Evolutionary conservation across 1,140 invertebrate genomes (phyloP).

Genomic region (Campoletis sonorensis): DNA sequence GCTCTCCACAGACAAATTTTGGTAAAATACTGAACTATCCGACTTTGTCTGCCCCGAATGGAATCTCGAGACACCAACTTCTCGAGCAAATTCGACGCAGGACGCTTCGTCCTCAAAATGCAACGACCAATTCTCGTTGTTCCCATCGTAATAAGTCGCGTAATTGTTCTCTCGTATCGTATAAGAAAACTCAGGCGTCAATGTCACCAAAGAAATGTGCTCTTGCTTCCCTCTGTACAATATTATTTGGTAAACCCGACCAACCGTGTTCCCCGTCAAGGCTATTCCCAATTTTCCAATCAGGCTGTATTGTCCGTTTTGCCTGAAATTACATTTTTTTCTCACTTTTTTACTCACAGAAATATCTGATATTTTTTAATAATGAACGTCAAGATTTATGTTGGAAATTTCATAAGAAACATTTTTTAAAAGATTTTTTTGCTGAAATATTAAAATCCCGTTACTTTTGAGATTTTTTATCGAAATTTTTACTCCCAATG

Average conservation of each 20-base stretch:
- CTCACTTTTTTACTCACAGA: not conserved
- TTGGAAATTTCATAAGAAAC: not conserved
- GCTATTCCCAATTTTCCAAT: slow-evolving; percentile 71
- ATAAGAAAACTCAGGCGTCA: slow-evolving; percentile 67
- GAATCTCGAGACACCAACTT: slow-evolving; percentile 67
- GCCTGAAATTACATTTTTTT: slow-evolving; percentile 56
- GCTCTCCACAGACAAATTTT: slow-evolving; percentile 60
- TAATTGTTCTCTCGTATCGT: slow-evolving; percentile 70
- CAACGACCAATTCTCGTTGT: slow-evolving; percentile 72
- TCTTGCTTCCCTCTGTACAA: slow-evolving; percentile 70
- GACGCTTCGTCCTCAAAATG: slow-evolving; percentile 65
- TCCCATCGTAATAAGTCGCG: slow-evolving; percentile 69
- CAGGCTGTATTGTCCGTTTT: slow-evolving; percentile 66
- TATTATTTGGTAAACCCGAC: slow-evolving; percentile 68
- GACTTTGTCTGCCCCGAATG: slow-evolving; percentile 57
- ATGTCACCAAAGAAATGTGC: slow-evolving; percentile 65
- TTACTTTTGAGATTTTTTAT: no score
- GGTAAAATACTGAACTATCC: slow-evolving; percentile 61
- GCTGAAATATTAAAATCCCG: no score
- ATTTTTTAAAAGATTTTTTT: no score
- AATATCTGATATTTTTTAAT: not conserved
- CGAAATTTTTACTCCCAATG: no score
- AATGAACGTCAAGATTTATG: not conserved
- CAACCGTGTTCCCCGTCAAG: slow-evolving; percentile 63
- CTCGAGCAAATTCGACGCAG: slow-evolving; percentile 67